Percentiles rank a stretch among this genome's conserved stretches.
Evolutionary conservation across 2,888 invertebrate species (phyloP).

Genomic region (Nemurella pictetii): DNA sequence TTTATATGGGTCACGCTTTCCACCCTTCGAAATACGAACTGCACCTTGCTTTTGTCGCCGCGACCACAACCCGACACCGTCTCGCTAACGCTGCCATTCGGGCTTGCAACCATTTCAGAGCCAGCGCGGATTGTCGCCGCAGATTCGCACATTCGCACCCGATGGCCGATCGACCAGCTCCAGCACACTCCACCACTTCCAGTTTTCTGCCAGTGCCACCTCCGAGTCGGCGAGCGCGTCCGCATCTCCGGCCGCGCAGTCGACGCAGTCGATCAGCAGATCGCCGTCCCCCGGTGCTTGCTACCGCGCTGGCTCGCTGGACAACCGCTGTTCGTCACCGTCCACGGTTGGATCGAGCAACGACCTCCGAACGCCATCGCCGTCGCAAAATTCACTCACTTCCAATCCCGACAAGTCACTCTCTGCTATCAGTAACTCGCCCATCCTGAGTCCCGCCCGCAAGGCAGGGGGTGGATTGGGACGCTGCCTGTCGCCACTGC

Average conservation of each 20-base stretch:
- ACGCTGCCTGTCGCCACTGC: slow-evolving; percentile 71
- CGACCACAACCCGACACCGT: no score
- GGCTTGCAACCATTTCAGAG: no score
- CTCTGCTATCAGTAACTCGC: slow-evolving; percentile 33
- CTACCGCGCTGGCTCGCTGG: slow-evolving; percentile 34
- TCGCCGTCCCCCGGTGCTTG: slow-evolving; percentile 38
- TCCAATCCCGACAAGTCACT: slow-evolving; percentile 56
- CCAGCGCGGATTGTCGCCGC: slow-evolving; percentile 81
- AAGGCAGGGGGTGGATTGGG: slow-evolving; percentile 44
- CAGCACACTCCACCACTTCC: slow-evolving; percentile 52
- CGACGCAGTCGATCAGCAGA: slow-evolving; percentile 15
- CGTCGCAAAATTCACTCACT: slow-evolving; percentile 72
- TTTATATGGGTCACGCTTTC: no score
- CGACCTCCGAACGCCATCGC: slow-evolving; percentile 61
- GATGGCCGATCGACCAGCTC: slow-evolving; percentile 64
- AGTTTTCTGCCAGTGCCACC: neutral
- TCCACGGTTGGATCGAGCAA: slow-evolving; percentile 49
- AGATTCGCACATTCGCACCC: slow-evolving; percentile 80
- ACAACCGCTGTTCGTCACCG: slow-evolving; percentile 65
- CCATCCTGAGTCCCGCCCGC: neutral
- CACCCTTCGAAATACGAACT: no score
- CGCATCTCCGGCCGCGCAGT: neutral
- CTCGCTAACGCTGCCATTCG: no score
- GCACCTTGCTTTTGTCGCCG: no score
- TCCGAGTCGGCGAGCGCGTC: neutral